Conservation (phyloP, 2,888 invertebrate species). For the Drosophila fulvimacula region DNA sequence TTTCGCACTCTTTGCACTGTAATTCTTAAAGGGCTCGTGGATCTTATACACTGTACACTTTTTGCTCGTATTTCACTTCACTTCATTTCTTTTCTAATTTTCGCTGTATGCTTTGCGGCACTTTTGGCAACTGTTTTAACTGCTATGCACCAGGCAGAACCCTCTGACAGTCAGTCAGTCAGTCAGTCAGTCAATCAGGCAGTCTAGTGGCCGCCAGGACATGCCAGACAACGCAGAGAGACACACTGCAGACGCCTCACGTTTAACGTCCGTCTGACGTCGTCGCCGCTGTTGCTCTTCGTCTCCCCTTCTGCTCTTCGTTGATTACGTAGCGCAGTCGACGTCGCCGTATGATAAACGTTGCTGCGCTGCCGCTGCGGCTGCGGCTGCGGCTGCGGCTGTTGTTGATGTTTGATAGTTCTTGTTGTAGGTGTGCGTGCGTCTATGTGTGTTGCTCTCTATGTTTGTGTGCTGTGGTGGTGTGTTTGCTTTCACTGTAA, state of each 20-base stretch:
- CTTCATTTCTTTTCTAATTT: not conserved
- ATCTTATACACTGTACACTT: constrained; percentile 25
- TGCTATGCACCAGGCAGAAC: constrained; percentile 15
- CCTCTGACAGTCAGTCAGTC: constrained; percentile 19
- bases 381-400: constrained; percentile 14
- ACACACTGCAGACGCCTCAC: constrained; percentile 54
- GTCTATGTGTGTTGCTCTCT: not conserved
- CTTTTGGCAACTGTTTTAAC: constrained; percentile 30
- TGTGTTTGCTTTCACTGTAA: constrained; percentile 54
- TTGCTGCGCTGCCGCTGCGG: constrained; percentile 27
- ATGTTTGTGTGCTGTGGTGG: constrained; percentile 23
- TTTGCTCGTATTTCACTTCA: constrained; percentile 7
- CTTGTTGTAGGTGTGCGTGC: constrained; percentile 23
- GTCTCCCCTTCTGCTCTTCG: constrained; percentile 10
- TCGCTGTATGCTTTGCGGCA: constrained; percentile 42
- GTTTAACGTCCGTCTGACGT: constrained; percentile 6
- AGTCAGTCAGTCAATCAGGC: constrained; percentile 17
- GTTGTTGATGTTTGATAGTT: constrained; percentile 62
- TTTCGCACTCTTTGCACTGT: constrained; percentile 13
- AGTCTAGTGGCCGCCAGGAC: constrained; percentile 29
- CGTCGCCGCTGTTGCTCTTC: constrained; percentile 31
- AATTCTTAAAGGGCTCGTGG: not conserved
- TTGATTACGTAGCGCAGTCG: constrained; percentile 60
- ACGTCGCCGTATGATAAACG: constrained; percentile 37
- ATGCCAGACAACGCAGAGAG: constrained; percentile 41